Conservation (phyloP, 92 coral and sea anemone genomes). For the Actinostola sp. region DNA sequence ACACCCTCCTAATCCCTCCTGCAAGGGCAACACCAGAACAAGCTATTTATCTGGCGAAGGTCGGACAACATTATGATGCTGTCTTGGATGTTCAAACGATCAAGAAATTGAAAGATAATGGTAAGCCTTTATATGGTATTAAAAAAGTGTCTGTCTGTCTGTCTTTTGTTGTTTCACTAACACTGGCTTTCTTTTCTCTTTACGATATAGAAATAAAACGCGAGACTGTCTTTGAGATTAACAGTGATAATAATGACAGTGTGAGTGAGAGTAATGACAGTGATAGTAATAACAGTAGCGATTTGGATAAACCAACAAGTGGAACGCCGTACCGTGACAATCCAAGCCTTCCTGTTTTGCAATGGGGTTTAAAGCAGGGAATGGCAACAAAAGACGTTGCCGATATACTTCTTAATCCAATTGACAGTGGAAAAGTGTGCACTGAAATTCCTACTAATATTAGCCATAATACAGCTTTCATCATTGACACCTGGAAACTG, state of each 20-base stretch:
- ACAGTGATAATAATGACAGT: too few relatives aligned
- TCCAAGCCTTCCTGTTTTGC: not conserved
- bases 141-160: too few relatives aligned
- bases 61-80: constrained; percentile 42
- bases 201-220: too few relatives aligned
- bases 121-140: too few relatives aligned
- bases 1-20: constrained; percentile 20
- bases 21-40: constrained; percentile 6
- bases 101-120: too few relatives aligned
- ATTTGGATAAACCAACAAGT: not conserved
- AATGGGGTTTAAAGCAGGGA: not conserved
- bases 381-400: not conserved
- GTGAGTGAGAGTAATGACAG: too few relatives aligned
- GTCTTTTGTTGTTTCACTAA: too few relatives aligned
- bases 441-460: constrained; percentile 17
- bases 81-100: too few relatives aligned
- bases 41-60: constrained; percentile 20
- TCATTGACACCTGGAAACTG: constrained; percentile 17
- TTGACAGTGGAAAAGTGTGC: constrained; percentile 8
- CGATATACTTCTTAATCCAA: too few relatives aligned
- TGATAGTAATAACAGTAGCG: not conserved
- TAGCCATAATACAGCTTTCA: constrained; percentile 11
- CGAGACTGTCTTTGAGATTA: too few relatives aligned
- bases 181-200: too few relatives aligned
- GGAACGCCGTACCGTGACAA: not conserved